phyloP scores from a whole-genome alignment of 2,797 vertebrate species.

The Lagodon rhomboides region DNA sequence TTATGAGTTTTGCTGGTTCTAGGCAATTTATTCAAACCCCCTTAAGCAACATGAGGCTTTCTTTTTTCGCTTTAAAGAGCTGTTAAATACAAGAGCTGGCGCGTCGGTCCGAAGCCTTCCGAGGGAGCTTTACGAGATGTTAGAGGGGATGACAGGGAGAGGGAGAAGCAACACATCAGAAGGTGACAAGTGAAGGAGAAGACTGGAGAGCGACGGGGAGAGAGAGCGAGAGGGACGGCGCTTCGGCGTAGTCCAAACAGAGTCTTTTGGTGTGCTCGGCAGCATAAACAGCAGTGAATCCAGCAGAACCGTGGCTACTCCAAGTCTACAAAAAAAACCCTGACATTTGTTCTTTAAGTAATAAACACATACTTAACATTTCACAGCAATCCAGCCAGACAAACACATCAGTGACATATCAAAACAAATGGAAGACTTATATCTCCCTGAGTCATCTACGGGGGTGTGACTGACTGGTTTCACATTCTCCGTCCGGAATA shows the following conservation, averaged over 20 bases:
- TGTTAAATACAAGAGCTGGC: constrained; percentile 60
- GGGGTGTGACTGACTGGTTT: constrained; percentile 16
- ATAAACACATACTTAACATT: constrained; percentile 62
- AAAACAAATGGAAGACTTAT: constrained; percentile 22
- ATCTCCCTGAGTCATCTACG: constrained; percentile 10
- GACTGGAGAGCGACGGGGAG: constrained; percentile 3
- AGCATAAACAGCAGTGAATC: constrained; percentile 51
- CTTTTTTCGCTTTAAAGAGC: constrained; percentile 47
- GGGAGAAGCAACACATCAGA: constrained; percentile 4
- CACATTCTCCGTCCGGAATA: not conserved
- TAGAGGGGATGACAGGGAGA: constrained; percentile 48
- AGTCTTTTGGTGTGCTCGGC: constrained; percentile 44
- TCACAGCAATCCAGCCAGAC: constrained; percentile 36
- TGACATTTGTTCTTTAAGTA: constrained; percentile 39
- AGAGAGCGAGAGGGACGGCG: constrained; percentile 5
- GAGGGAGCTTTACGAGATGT: constrained; percentile 60
- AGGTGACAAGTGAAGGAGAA: constrained; percentile 24
- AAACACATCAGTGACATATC: constrained; percentile 34
- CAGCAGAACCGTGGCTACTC: constrained; percentile 40
- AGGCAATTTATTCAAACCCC: constrained; percentile 55
- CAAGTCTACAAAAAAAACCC: constrained; percentile 19
- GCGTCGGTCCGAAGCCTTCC: constrained; percentile 39
- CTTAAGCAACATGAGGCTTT: constrained; percentile 39
- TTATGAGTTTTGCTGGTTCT: constrained; percentile 50
- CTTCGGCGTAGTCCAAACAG: constrained; percentile 44